Evolutionary conservation across 2,888 invertebrate genomes (phyloP), one percentile per base, ranked within the genome.

Genomic region (Sisyra terminalis): DNA sequence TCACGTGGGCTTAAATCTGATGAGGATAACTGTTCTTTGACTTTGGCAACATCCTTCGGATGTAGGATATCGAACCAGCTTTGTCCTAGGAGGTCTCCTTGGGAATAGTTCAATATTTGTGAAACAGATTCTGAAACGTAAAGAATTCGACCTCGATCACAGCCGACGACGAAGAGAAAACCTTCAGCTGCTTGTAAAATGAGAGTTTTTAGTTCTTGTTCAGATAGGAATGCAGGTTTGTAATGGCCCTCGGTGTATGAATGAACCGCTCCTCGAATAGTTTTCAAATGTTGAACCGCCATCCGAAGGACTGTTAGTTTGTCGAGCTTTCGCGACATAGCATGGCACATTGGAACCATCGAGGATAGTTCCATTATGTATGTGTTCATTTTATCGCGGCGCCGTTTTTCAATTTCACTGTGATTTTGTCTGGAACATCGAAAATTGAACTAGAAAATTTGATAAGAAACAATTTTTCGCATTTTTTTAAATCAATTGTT

Each of bases 371-470:
- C 90, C 3, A 82, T 76, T 52, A 94, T 93, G 63, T 90, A 92
- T 0, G 84, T 86, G 66, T 94, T 94, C 92, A 94, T 94, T 65
- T 93, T 94, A 61, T 94, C 92, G 24, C 94, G 72, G 1, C 94
- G 71, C 0, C 93, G 70, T 60, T 94, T 94, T 64, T 94, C 93
- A 46, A 94, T 93, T 65, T 93, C 92, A 61, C 92, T 92, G 65
- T 94, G 94, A 63, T 92, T 93, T 63, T 92, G 92, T 54, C 90
- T 90, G 60, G n/a, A 57, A 55, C 47, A 43, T 43, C 40, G 24
- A 38, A 46, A 41, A 24, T 24, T 24, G 24, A 24, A 24, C 24
- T 24, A 24, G 24, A 24, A 24, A 24, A 24, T 24, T 24, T 24
- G 24, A 5, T 5, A 5, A 7, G 24, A 24, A 24, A 5, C 7